These are phyloP conservation scores for Cephalopachus bancanus DNA, from an alignment of 2,797 vertebrate species.

Conservation along the genomic window DNA sequence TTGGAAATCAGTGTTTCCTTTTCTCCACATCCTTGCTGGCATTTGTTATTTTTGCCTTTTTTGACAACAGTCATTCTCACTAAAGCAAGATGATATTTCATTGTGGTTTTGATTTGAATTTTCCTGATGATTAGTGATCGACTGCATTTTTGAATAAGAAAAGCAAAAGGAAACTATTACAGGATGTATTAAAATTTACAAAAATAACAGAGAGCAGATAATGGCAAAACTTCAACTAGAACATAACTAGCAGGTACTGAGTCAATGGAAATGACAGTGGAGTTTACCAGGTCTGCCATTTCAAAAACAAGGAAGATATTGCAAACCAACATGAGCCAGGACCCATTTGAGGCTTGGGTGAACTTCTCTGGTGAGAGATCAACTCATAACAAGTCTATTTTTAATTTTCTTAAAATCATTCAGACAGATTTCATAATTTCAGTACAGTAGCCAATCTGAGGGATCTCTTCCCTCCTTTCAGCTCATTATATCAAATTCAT, in stretches of 20 bases:
- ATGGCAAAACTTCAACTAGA: background rate
- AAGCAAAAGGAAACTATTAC: background rate
- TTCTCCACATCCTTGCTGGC: background rate
- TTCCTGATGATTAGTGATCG: background rate
- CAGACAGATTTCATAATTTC: background rate
- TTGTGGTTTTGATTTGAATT: background rate
- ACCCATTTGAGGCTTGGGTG: background rate
- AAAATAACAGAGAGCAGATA: background rate
- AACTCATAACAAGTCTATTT: background rate
- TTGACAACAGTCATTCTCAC: background rate
- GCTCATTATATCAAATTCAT: background rate
- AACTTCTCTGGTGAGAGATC: background rate
- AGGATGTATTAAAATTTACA: background rate
- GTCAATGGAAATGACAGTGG: background rate
- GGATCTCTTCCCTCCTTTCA: background rate
- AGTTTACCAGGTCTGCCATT: too few species aligned
- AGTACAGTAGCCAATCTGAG: background rate
- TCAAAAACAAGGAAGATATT: background rate
- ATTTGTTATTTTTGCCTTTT: background rate
- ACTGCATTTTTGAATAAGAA: background rate
- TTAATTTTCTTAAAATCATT: slow-evolving; percentile 12
- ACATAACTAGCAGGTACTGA: background rate
- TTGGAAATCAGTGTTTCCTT: background rate
- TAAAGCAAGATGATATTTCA: background rate
- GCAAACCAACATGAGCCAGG: accelerated